Evolutionary conservation across 2,888 invertebrate genomes (phyloP).

Genomic region (Keiferia lycopersicella): DNA sequence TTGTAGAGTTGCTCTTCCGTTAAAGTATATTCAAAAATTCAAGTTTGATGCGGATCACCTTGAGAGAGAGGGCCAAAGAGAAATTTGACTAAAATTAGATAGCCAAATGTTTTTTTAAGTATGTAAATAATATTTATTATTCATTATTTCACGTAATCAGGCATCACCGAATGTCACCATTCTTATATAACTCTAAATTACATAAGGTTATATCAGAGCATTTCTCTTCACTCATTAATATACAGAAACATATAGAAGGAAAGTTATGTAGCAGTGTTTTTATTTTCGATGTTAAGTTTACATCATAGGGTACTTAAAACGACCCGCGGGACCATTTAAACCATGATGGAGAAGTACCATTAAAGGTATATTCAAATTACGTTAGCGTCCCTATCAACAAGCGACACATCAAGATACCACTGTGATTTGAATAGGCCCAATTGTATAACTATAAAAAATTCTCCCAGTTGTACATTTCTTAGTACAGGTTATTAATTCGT

Average conservation of each 20-base stretch:
- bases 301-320: no score
- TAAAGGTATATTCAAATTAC: no score
- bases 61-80: slow-evolving; percentile 24
- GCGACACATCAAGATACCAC: no score
- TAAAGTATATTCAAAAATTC: slow-evolving; percentile 1
- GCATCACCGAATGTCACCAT: slow-evolving; percentile 22
- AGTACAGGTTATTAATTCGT: no score
- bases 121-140: slow-evolving; percentile 22
- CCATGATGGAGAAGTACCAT: no score
- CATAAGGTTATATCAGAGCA: slow-evolving; percentile 24
- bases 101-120: slow-evolving; percentile 22
- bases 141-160: slow-evolving; percentile 27
- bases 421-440: no score
- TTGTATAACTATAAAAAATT: no score
- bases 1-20: neutral
- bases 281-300: no score
- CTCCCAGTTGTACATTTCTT: no score
- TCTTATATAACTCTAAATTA: slow-evolving; percentile 24
- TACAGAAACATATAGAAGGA: neutral
- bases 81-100: slow-evolving; percentile 27
- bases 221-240: slow-evolving; percentile 20
- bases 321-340: no score
- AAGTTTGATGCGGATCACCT: slow-evolving; percentile 7
- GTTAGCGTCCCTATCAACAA: no score
- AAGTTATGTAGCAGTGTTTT: neutral